phyloP scores from a whole-genome alignment of 35 echinoderm and acorn worm species.

The Patiria miniata region DNA sequence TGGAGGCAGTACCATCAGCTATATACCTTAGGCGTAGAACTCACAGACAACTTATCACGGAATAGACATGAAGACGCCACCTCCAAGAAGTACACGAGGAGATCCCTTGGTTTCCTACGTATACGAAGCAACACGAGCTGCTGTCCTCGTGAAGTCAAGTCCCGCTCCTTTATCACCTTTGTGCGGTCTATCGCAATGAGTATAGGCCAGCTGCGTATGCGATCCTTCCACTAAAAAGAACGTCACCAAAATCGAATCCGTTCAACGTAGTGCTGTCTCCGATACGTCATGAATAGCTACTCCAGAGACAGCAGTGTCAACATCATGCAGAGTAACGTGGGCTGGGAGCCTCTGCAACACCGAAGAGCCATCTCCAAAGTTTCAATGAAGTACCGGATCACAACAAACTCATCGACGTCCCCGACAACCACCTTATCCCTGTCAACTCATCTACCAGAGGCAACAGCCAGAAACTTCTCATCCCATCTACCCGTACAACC shows the following conservation, averaged over 20 bases:
- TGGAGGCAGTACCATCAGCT: too few species aligned
- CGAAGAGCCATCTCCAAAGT: too few species aligned
- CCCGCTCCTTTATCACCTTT: conserved; percentile 1
- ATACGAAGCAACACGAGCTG: conserved; percentile 3
- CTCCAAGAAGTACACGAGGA: too few species aligned
- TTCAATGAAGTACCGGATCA: conserved; percentile 36
- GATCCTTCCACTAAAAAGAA: conserved; percentile 19
- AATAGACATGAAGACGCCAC: too few species aligned
- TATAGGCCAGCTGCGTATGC: conserved; percentile 17
- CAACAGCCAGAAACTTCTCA: neutral
- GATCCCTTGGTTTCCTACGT: conserved; percentile 3
- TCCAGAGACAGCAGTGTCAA: conserved; percentile 21
- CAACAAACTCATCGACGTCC: neutral
- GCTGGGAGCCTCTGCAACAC: too few species aligned
- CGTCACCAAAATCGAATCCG: conserved; percentile 16
- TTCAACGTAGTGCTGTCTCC: conserved; percentile 35
- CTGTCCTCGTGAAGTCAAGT: conserved; percentile 26
- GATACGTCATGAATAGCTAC: conserved; percentile 49
- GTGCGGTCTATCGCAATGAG: neutral
- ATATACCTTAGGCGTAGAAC: too few species aligned
- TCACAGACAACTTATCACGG: too few species aligned
- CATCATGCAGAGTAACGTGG: conserved; percentile 8
- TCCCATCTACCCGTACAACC: conserved; percentile 27
- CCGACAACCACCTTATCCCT: too few species aligned
- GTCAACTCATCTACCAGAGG: too few species aligned